Percentiles rank a stretch among this genome's conserved stretches.
phyloP scores from a whole-genome alignment of 2,113 vertebrate species.

The Leucosticte australis region DNA sequence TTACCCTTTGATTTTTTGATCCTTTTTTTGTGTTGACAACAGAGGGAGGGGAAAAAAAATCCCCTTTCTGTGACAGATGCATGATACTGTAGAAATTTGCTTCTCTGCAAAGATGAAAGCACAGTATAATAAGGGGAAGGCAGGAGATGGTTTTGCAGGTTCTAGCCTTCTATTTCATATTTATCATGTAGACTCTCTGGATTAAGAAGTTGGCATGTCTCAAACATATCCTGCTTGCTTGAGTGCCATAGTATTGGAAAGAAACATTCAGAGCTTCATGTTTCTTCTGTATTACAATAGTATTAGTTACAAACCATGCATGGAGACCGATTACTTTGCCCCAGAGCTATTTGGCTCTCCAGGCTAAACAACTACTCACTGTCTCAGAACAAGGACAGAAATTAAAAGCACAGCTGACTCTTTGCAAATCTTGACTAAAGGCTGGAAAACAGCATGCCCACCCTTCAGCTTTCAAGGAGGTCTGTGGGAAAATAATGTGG shows the following conservation, averaged over 20 bases:
- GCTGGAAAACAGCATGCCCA: conserved; percentile 3
- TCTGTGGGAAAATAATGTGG: not conserved
- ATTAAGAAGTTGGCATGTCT: conserved; percentile 6
- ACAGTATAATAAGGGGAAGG: not conserved
- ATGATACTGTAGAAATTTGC: not conserved
- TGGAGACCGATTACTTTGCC: not conserved
- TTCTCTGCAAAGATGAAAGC: not conserved
- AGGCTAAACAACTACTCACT: conserved; percentile 4
- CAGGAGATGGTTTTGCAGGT: not conserved
- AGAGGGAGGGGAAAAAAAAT: not conserved
- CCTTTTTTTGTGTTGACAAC: not conserved
- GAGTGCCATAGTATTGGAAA: not conserved
- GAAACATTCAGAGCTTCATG: not conserved
- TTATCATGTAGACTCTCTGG: not conserved
- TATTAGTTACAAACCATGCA: conserved; percentile 18
- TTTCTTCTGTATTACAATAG: conserved; percentile 8
- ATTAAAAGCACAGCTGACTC: conserved; percentile 29
- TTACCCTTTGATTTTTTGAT: not conserved
- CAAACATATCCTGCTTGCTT: not conserved
- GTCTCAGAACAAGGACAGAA: not conserved
- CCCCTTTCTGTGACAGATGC: not conserved
- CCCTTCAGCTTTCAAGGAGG: not conserved
- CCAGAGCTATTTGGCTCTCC: conserved; percentile 19
- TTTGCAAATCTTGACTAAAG: not conserved
- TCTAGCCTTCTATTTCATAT: not conserved